phyloP scores from a whole-genome alignment of 2,888 invertebrate genomes.

The Thymelicus sylvestris region DNA sequence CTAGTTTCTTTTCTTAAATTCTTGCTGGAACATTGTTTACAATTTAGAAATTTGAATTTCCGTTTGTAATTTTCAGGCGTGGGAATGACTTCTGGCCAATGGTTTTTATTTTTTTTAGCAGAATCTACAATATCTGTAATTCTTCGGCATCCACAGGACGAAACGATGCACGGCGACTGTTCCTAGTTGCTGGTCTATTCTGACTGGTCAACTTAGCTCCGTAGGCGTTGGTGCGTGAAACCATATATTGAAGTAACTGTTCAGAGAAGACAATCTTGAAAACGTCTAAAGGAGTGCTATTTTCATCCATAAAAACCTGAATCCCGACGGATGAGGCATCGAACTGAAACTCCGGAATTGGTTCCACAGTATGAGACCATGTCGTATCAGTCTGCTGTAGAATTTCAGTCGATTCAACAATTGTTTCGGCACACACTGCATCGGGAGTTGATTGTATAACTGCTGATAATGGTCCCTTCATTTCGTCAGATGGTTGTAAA shows the following conservation, averaged over 20 bases:
- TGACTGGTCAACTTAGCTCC: conserved; percentile 1
- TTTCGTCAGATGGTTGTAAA: too few relatives aligned
- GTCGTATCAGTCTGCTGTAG: too few relatives aligned
- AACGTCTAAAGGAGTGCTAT: conserved; percentile 4
- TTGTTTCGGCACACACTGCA: too few relatives aligned
- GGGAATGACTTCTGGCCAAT: background rate
- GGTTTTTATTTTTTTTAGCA: background rate
- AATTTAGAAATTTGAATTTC: background rate
- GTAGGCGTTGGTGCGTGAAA: background rate
- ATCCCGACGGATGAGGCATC: conserved; percentile 1
- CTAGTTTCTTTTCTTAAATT: conserved; percentile 11
- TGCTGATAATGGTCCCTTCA: too few relatives aligned
- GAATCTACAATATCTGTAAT: conserved; percentile 14
- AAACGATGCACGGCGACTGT: conserved; percentile 26
- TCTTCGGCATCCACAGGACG: conserved; percentile 25
- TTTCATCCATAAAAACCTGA: background rate
- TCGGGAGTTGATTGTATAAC: too few relatives aligned
- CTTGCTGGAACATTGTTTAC: background rate
- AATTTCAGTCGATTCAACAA: too few relatives aligned
- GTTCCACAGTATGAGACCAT: too few relatives aligned
- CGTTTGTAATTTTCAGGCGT: background rate
- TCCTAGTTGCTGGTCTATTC: conserved; percentile 35
- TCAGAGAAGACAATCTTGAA: conserved; percentile 7
- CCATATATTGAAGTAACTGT: background rate
- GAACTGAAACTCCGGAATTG: too few relatives aligned